Evolutionary conservation across 1,140 invertebrate genomes (phyloP).

Genomic region (Oppia nitens): DNA sequence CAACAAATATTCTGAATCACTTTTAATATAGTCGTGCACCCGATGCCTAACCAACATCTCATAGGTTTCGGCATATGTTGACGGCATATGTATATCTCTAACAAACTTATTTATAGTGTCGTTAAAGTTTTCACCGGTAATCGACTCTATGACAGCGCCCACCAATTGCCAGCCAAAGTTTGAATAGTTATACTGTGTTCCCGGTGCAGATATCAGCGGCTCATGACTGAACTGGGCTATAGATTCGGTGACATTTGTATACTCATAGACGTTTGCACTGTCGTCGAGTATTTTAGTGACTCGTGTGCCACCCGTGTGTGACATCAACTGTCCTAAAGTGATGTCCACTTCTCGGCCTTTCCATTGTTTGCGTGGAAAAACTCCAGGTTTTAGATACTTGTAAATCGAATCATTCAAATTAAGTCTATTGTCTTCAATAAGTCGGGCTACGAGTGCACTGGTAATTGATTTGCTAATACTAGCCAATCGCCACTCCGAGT

Average conservation of each 20-base stretch:
- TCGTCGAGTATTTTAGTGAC: neutral
- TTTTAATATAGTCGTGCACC: neutral
- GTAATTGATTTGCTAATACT: neutral
- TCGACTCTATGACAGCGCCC: slow-evolving; percentile 4
- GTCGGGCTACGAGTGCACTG: neutral
- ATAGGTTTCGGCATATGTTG: neutral
- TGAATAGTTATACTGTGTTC: slow-evolving; percentile 5
- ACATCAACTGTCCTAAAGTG: neutral
- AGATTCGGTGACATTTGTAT: neutral
- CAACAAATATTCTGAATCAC: neutral
- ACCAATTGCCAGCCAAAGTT: slow-evolving; percentile 4
- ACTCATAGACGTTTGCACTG: neutral
- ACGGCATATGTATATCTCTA: neutral
- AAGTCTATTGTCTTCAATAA: neutral
- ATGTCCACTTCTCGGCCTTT: neutral
- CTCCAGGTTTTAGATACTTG: neutral
- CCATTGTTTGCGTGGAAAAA: neutral
- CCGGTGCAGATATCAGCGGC: slow-evolving; percentile 4
- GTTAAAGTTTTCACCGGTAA: neutral
- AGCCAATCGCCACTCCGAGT: neutral
- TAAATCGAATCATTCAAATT: neutral
- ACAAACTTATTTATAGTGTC: slow-evolving; percentile 2
- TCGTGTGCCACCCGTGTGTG: neutral
- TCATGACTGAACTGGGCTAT: neutral
- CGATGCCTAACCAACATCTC: neutral